phyloP scores from a whole-genome alignment of 1,140 invertebrate genomes.

The Drosophila triauraria region DNA sequence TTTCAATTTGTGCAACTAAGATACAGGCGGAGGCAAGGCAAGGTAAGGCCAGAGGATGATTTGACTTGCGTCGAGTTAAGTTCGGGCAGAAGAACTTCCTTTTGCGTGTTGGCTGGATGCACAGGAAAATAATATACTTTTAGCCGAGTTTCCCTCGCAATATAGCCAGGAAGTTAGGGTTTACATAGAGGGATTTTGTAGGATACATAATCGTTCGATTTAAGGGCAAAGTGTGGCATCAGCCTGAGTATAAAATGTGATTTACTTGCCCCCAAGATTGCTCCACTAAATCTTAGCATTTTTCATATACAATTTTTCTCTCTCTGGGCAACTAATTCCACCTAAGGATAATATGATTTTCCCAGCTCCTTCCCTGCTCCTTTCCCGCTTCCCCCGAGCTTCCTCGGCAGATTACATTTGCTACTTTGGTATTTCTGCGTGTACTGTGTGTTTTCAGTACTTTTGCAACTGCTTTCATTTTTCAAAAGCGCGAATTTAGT shows the following conservation, averaged over 20 bases:
- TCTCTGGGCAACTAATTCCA: constrained; percentile 45
- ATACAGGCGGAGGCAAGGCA: constrained; percentile 5
- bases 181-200: not conserved
- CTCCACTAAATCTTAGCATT: constrained; percentile 4
- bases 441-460: constrained; percentile 25
- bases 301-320: constrained; percentile 15
- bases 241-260: not conserved
- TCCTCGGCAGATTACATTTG: constrained; percentile 61
- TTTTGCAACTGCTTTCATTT: constrained; percentile 60
- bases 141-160: not conserved
- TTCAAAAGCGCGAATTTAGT: constrained; percentile 68
- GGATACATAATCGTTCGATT: constrained; percentile 6
- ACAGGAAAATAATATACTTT: constrained; percentile 14
- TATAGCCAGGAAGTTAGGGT: not conserved
- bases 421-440: constrained; percentile 50
- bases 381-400: not conserved
- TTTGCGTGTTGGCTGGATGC: constrained; percentile 6
- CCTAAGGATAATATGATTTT: constrained; percentile 51
- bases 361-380: constrained; percentile 4
- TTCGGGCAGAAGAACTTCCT: constrained; percentile 21
- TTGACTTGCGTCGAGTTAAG: constrained; percentile 9
- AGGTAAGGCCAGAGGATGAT: constrained; percentile 6
- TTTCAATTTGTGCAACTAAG: constrained; percentile 49
- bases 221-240: not conserved
- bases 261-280: not conserved